A percentile compares a stretch with the other conserved stretches of the same genome.
These are phyloP conservation scores for Heliconius cydno DNA, from an alignment of 2,888 invertebrate genomes.

Conservation along the genomic window DNA sequence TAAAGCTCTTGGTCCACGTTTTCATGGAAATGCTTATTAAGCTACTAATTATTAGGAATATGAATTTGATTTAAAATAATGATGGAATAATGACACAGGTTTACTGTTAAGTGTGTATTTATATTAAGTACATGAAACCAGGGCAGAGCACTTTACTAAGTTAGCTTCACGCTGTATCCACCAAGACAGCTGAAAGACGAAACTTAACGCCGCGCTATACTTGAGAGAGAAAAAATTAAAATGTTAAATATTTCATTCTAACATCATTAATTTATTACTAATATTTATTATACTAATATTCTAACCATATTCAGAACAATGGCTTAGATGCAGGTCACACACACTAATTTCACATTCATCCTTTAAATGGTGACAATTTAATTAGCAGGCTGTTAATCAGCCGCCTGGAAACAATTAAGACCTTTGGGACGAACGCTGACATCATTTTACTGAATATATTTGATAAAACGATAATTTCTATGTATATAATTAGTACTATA, in stretches of 20 bases:
- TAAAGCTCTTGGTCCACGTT: background rate
- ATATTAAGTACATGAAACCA: no score
- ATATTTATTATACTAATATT: background rate
- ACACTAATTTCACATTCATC: background rate
- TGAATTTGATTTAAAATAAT: background rate
- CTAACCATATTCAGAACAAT: background rate
- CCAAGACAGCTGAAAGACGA: no score
- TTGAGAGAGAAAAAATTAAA: background rate
- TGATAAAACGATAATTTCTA: background rate
- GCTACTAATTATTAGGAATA: background rate
- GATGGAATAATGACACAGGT: background rate
- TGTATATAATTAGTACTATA: background rate
- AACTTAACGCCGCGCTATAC: no score
- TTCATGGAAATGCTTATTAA: no score
- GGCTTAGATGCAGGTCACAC: slow-evolving; percentile 2
- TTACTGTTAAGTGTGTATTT: no score
- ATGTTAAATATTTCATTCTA: background rate
- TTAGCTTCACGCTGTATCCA: background rate
- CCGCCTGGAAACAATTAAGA: slow-evolving; percentile 26
- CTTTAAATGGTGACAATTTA: slow-evolving; percentile 24
- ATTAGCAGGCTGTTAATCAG: slow-evolving; percentile 35
- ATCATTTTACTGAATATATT: slow-evolving; percentile 9
- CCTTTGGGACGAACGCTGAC: slow-evolving; percentile 33
- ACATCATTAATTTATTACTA: no score
- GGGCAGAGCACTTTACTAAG: no score